Base-by-base conservation (phyloP, 2,113 vertebrate species). In the Bubalus kerabau region DNA sequence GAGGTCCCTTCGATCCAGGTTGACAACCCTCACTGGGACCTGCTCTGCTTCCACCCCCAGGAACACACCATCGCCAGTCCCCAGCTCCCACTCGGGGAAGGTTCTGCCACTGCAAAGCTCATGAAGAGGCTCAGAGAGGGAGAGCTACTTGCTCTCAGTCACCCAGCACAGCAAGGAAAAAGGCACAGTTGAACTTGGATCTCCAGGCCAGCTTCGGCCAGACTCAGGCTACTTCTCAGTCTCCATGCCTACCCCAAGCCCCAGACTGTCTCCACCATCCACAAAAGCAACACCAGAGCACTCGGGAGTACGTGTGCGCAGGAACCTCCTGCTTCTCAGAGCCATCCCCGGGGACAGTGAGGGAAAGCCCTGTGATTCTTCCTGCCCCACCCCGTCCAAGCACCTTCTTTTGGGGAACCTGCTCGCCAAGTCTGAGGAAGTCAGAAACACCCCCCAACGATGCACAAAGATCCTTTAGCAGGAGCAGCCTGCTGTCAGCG, bases 271-370 rank as follows among this genome's bases (percentile, higher is more conserved):
- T 24, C 17, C 30, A 11, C 4, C 12, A 26, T 21, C 54, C 24
- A 21, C 30, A 81, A 57, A 82, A 74, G 76, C 48, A 62, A 82
- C 36, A 15, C 10, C 30, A 26, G 78, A 23, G 40, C 64, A 36
- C 40, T 21, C 6, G 1, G n/a, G 19, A 32, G 80, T 67, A 10
- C 0, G 2, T 11, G 9, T n/a, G 76, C 7, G 8, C 9, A 36
- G 32, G 40, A 24, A 52, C 14, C 9, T 78, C 60, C 57, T 56
- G 43, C 21, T 52, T 90, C 85, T 85, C 54, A 46, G 46, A 67
- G 59, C 16, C 43, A 26, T 23, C 46, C 36, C 2, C 2, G 54
- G 36, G 28, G 56, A 67, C 7, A 62, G 74, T 14, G 24, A 95
- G 76, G 81, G 71, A 60, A 52, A 84, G 81, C 48, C 32, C 6